Evolutionary conservation across 2,797 vertebrate species (phyloP), one percentile per base, ranked within the genome.

Genomic region (Anguilla pacifica): DNA sequence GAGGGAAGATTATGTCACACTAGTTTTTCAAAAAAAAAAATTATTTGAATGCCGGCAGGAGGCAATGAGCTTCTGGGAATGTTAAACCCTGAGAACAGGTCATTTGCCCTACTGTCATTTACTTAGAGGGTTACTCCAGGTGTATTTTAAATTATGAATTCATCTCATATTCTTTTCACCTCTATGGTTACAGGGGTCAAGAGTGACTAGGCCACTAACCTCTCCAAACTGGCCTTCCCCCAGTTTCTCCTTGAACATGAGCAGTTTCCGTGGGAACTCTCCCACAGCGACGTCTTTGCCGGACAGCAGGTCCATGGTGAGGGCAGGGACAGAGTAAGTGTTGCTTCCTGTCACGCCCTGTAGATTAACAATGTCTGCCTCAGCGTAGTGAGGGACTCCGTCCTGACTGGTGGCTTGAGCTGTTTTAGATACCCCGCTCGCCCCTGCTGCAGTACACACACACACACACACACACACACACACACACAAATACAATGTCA

Each of bases 201-300:
- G 74, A 25, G 11, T 22, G 5, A 79, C 35, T 43, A n/a, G 39
- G 4, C 91, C 83, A 0, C 95, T 95, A 87, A 99, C 98, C 96
- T 99, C 98, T 91, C 98, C 98, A 91, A 99, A 99, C 92, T 99
- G 98, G 88, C 98, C 98, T 95, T 99, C 98, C 90, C 98, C 98
- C 83, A 99, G 95, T 89, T 99, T 99, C 93, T 99, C 98, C 92
- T 98, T 98, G 94, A 99, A 99, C 43, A 96, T 96, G 87, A 99
- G 95, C 87, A 97, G 96, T 85, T 98, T 96, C 91, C 98, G 95
- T 87, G 98, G 98, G 92, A 99, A 99, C 91, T 99, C 98, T 90
- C 97, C 97, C 19, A 98, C 95, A 0, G 97, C 96, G 53, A 97
- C 97, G 0, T 99, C 98, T 51, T 97, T 97, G 83, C 97, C 97